Evolutionary conservation across 1,140 invertebrate species (phyloP), one percentile per base, ranked within the genome.

Genomic region (Brachionus calyciflorus): DNA sequence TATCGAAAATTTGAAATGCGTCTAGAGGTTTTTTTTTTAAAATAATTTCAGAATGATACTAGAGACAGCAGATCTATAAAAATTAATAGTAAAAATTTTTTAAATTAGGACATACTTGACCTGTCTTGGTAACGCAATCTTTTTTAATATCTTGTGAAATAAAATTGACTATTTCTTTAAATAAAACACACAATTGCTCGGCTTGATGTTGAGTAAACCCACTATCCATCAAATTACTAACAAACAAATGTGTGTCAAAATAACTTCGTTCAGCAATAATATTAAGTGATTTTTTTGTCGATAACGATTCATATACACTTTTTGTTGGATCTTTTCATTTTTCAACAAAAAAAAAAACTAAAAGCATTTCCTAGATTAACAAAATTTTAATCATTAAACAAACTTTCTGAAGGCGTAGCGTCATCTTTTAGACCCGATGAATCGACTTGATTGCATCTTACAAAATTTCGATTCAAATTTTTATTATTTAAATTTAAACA

Each of bases 191-290:
- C 9, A 73, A 10, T 19, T 49, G 46, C 19, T 73, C 69, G n/a
- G 69, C 69, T n/a, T 73, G 69, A 0, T 55, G 17, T 37, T 73
- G 14, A 24, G 4, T 41, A 28, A 73, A 73, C 17, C 69, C 69
- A 55, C 51, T 73, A 40, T 49, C 37, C 1, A 14, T 73, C 7
- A 73, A n/a, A 21, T 30, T 21, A 19, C n/a, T 51, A n/a, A 73
- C 69, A 73, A 73, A 73, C 24, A 40, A 24, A n/a, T 73, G 69
- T 19, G 69, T 73, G 19, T 73, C 69, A 26, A 73, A 73, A 51
- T 73, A 73, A 19, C 51, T 73, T 7, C 60, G 60, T n/a, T 65
- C 60, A 44, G 60, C 60, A 24, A 65, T 24, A 14, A 65, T 65
- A 12, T 65, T 65, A 17, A 37, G 33, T n/a, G 60, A 65, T 26